Evolutionary conservation across 2,113 vertebrate genomes (phyloP), one percentile per base, ranked within the genome.

Genomic region (Noturus placidus): DNA sequence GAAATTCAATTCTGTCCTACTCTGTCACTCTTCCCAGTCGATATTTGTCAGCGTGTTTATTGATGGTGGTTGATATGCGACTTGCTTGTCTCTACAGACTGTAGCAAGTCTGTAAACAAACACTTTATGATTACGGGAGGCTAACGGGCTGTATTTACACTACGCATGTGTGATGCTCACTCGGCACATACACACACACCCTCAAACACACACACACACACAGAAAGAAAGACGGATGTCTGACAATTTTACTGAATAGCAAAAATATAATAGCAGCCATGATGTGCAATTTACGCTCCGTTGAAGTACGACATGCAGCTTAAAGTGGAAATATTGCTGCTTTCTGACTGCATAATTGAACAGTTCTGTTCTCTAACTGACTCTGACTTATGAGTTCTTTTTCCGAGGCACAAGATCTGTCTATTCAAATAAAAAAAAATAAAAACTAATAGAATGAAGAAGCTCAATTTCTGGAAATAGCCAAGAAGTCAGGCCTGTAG

Each of bases 1-100:
- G 42, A 83, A 83, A 78, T 70, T 84, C 80, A 83, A 83, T 89
- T 52, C 54, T 78, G 63, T n/a, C 77, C 13, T 89, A 80, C 65
- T 7, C 17, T 20, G 77, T 65, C 88, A 57, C 30, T 35, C 38
- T 22, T 63, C 22, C 50, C 70, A 65, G 50, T 82, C 67, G 38
- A 87, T 87, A 61, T 82, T 59, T 74, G 67, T 82, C 25, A 27
- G 52, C 72, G 42, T 9, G 38, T 76, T 87, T 83, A 83, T 83
- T 63, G 86, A 65, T 27, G 19, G 38, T 1, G 80, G 25, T 70
- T 63, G 69, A 87, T 82, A 46, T 59, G 35, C 6, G 33, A 20
- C 61, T 42, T 10, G 22, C 20, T 52, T 5, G 10, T 52, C 72
- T 63, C 72, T 30, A 42, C 54, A 50, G 35, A 13, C 38, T n/a